phyloP scores from a whole-genome alignment of 2,888 invertebrate species.

The Heliconius charithonia region DNA sequence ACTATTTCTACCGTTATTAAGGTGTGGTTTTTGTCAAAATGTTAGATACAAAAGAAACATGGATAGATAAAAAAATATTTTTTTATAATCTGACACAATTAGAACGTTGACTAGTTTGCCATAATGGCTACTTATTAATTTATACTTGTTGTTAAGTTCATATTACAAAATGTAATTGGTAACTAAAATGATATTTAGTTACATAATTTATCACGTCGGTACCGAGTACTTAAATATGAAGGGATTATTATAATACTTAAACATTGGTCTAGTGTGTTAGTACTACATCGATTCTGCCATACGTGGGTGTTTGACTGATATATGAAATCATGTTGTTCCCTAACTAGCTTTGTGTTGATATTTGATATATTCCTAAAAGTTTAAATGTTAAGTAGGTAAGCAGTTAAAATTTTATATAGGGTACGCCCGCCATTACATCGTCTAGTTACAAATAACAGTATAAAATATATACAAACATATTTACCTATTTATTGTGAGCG shows the following conservation, averaged over 20 bases:
- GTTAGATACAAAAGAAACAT: background rate
- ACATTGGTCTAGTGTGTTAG: conserved; percentile 17
- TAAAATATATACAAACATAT: conserved; percentile 51
- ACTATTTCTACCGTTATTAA: conserved; percentile 9
- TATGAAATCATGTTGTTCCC: conserved; percentile 48
- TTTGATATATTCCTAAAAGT: conserved; percentile 71
- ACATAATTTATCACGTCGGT: conserved; percentile 22
- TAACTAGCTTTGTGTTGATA: conserved; percentile 63
- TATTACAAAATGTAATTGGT: background rate
- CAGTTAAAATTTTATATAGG: conserved; percentile 56
- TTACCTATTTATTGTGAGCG: conserved; percentile 37
- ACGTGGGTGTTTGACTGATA: conserved; percentile 34
- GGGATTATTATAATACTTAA: conserved; percentile 16
- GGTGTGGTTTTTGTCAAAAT: background rate
- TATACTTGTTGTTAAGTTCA: conserved; percentile 1
- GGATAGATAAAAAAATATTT: background rate
- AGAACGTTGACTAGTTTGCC: background rate
- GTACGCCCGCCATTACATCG: conserved; percentile 51
- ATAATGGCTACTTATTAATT: background rate
- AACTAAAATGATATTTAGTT: background rate
- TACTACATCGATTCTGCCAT: conserved; percentile 17
- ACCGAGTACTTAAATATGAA: conserved; percentile 39
- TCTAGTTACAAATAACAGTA: conserved; percentile 62
- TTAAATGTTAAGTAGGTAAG: conserved; percentile 74
- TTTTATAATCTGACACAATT: background rate